These are phyloP conservation scores for Exephanes ischioxanthus DNA, from an alignment of 2,888 invertebrate species.

Conservation along the genomic window DNA sequence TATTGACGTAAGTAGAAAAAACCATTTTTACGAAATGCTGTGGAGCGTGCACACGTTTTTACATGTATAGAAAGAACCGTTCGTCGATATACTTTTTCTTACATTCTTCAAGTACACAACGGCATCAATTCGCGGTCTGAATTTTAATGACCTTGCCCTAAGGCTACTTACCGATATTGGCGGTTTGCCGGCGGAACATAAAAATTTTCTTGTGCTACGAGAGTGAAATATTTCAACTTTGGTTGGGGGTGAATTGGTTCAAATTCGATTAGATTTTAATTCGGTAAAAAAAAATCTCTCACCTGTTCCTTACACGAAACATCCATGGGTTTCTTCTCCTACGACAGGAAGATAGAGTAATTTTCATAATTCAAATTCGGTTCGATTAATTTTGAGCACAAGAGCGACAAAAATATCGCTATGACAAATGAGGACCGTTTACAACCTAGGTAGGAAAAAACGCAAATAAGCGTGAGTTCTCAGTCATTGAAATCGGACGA, in stretches of 20 bases:
- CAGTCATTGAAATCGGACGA: neutral
- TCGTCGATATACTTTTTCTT: neutral
- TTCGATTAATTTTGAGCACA: too few relatives aligned
- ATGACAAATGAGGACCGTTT: neutral
- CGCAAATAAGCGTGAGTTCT: neutral
- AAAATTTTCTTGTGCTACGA: neutral
- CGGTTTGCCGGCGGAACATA: neutral
- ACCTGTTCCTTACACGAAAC: too few relatives aligned
- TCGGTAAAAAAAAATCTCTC: too few relatives aligned
- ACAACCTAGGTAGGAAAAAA: neutral
- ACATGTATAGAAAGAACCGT: neutral
- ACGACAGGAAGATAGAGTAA: too few relatives aligned
- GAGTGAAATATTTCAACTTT: neutral
- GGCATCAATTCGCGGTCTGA: neutral
- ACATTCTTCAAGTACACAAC: neutral
- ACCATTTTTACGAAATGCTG: neutral
- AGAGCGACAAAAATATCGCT: neutral
- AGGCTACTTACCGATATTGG: neutral
- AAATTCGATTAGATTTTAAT: too few relatives aligned
- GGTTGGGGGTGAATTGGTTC: too few relatives aligned
- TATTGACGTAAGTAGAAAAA: slow-evolving; percentile 35
- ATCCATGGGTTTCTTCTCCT: too few relatives aligned
- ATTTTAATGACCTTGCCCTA: neutral
- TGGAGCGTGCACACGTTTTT: neutral
- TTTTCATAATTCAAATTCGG: too few relatives aligned